Base-by-base conservation (phyloP, 1,140 invertebrate genomes). In the Tetramorium alpestre region DNA sequence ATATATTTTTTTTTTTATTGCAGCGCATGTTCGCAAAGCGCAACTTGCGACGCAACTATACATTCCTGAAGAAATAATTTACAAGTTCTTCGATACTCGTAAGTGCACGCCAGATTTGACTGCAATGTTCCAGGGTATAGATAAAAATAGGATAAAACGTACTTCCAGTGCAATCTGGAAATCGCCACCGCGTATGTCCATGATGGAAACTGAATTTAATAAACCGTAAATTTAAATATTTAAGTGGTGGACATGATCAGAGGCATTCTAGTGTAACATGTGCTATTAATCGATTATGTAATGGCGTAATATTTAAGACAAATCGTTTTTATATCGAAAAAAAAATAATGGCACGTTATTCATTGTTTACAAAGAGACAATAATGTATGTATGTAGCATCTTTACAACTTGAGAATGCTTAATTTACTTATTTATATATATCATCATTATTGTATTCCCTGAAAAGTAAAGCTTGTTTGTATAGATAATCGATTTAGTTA, bases 131-230 rank as follows among this genome's bases (percentile, higher is more conserved):
- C 96, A 96, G 22, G 94, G 94, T 73, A 97, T 97, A 88, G 96
- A 97, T 91, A 96, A 96, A 65, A 95, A 93, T 47, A 96, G 96
- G 73, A 94, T 97, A 75, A 96, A 97, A 90, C 96, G 97, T 44
- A 97, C 97, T 54, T 98, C 97, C 1, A 97, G 97, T 89, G 97
- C 97, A 28, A 95, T 97, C 49, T 97, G 97, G 97, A 96, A 96
- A 86, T 96, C 96, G 28, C 97, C 97, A 10, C 97, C 97, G 0
- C 93, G 96, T 77, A 96, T 94, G 92, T 96, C 96, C 6, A 93
- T 94, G 91, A 95, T 90, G 85, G 67, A 76, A 62, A 0, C 47
- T 0, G 76, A 90, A 22, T 85, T 62, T 47, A 0, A 70, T 49
- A 6, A 76, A 22, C 38, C 16, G 22, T 58, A 44, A 51, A 72